Conservation (phyloP, 2,888 invertebrate species). For the Patella depressa region DNA sequence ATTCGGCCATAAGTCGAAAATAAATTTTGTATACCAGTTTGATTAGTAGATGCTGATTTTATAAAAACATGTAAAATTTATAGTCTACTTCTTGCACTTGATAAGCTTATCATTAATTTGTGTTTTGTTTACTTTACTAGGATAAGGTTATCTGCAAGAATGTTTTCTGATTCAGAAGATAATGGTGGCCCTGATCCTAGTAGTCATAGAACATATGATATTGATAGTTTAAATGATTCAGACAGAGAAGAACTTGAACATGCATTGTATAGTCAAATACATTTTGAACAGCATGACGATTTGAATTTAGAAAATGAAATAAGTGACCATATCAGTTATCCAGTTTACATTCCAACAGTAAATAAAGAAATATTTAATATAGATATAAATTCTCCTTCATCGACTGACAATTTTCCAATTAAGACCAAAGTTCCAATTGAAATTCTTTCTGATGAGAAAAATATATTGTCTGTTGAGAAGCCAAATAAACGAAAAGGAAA, state of each 20-base stretch:
- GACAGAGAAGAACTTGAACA: constrained; percentile 30
- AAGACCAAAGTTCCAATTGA: background rate
- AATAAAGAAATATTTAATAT: too few relatives aligned
- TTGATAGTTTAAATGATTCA: constrained; percentile 5
- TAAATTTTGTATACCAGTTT: too few relatives aligned
- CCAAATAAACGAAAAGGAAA: background rate
- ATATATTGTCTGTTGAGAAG: background rate
- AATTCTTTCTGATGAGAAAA: background rate
- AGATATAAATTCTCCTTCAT: background rate
- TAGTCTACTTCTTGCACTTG: too few relatives aligned
- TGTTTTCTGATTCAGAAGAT: too few relatives aligned
- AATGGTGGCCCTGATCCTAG: too few relatives aligned
- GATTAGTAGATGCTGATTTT: too few relatives aligned
- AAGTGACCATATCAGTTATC: background rate
- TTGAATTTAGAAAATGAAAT: background rate
- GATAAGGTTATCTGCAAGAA: too few relatives aligned
- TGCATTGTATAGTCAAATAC: constrained; percentile 38
- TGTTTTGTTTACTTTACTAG: too few relatives aligned
- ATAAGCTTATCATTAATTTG: too few relatives aligned
- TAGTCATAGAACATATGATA: background rate
- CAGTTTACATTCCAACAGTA: background rate
- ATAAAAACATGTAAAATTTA: too few relatives aligned
- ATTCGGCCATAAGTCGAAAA: too few relatives aligned
- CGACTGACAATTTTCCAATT: background rate
- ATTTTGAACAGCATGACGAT: constrained; percentile 17